Evolutionary conservation across 2,797 vertebrate genomes (phyloP), one percentile per base, ranked within the genome.

Genomic region (Megaceryle alcyon): DNA sequence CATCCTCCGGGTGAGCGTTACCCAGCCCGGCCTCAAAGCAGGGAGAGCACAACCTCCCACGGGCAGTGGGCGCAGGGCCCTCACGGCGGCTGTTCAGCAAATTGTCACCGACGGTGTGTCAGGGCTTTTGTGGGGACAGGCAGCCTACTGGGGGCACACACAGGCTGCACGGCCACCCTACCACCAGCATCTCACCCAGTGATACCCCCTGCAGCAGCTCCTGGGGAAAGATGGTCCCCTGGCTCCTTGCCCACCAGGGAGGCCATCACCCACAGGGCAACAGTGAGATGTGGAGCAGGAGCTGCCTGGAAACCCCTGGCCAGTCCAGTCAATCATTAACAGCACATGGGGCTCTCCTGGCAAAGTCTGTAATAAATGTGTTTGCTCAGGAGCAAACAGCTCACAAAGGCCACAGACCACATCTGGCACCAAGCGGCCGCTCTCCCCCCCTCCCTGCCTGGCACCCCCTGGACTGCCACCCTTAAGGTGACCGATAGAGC

Each of bases 301-400:
- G 87, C 59, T 37, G 61, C 79, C 65, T 88, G 46, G 60, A 82
- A 92, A 87, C 10, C 56, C 70, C 25, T 8, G 16, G 37, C 64
- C 20, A 16, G 82, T 28, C 68, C 64, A 16, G 95, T 97, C 93
- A 97, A 97, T 97, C 70, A 97, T 97, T 97, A 96, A 97, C 93
- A n/a, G 48, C 6, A 5, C 18, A 3, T 35, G 76, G 78, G 90
- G 84, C 82, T 83, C 82, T 64, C 78, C 85, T 70, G 61, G 92
- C 83, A 94, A 73, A 89, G 91, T 10, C 92, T 17, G 22, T 49
- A 82, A 61, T 25, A 79, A 90, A 81, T 77, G 80, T 92, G 91
- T 97, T 97, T 97, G 90, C 80, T 81, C 26, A 4, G 86, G 65
- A 88, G 46, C 57, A 37, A 90, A 86, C 78, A 57, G 86, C 79